Percentiles rank a stretch among this genome's conserved stretches.
Conservation (phyloP, 2,113 vertebrate genomes). For the Coptodon bakossiorum region DNA sequence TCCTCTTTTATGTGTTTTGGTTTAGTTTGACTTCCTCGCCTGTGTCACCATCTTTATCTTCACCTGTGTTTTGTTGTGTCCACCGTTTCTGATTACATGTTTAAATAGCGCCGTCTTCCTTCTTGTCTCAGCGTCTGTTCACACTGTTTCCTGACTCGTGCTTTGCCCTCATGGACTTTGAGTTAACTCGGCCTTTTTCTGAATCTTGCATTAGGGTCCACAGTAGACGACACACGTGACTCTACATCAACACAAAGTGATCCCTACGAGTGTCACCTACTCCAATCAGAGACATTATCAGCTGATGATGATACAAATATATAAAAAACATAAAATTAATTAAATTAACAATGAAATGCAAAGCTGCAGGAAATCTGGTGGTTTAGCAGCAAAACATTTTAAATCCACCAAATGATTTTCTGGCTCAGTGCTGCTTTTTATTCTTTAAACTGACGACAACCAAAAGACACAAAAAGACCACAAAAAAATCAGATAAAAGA, state of each 20-base stretch:
- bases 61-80: not conserved
- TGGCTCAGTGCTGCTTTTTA: not conserved
- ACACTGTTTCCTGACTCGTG: not conserved
- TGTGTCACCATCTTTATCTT: accelerated
- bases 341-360: not conserved
- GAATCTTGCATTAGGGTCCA: not conserved
- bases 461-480: not conserved
- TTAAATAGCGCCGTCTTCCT: accelerated
- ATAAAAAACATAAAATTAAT: not conserved
- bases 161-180: not conserved
- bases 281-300: accelerated
- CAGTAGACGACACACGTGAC: not conserved
- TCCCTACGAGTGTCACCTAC: not conserved
- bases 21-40: not conserved
- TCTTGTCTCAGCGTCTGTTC: accelerated
- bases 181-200: not conserved
- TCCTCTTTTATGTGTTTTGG: not conserved
- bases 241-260: not conserved
- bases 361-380: not conserved
- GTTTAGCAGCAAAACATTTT: not conserved
- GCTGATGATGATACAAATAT: not conserved
- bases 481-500: not conserved
- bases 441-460: not conserved
- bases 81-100: not conserved
- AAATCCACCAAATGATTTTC: not conserved